Conservation (phyloP, 2,888 invertebrate species). For the Oasisia sp. region DNA sequence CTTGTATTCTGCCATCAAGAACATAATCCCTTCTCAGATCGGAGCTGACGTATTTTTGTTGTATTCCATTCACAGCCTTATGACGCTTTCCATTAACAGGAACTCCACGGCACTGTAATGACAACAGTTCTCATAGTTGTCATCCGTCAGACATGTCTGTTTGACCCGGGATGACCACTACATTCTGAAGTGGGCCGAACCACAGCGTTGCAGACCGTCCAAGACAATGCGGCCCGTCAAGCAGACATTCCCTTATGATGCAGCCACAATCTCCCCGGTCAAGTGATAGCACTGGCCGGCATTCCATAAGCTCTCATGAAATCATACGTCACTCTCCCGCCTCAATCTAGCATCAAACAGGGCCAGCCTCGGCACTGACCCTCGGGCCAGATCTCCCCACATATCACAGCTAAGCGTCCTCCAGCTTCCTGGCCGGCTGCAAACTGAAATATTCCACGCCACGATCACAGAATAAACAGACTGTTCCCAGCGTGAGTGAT, state of each 20-base stretch:
- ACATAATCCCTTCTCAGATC: background rate
- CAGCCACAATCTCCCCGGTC: background rate
- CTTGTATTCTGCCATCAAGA: background rate
- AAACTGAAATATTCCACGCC: slow-evolving; percentile 9
- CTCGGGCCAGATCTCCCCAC: slow-evolving; percentile 2
- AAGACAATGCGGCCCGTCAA: background rate
- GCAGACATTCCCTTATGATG: background rate
- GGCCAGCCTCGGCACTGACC: background rate
- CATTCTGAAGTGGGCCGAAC: background rate
- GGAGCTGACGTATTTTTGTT: background rate
- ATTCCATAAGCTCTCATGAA: background rate
- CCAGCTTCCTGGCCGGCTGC: background rate
- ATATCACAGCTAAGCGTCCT: background rate
- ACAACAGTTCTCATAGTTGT: background rate
- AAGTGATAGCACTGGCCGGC: background rate
- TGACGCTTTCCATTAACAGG: background rate
- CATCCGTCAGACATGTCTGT: background rate
- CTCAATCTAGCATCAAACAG: background rate
- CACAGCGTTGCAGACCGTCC: background rate
- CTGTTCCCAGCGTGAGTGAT: background rate
- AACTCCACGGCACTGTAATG: background rate
- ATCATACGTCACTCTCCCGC: background rate
- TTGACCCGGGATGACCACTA: background rate
- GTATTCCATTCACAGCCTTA: background rate
- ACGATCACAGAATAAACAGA: background rate